Base-by-base conservation (phyloP, 2,113 vertebrate genomes). In the Atherinomorus stipes region DNA sequence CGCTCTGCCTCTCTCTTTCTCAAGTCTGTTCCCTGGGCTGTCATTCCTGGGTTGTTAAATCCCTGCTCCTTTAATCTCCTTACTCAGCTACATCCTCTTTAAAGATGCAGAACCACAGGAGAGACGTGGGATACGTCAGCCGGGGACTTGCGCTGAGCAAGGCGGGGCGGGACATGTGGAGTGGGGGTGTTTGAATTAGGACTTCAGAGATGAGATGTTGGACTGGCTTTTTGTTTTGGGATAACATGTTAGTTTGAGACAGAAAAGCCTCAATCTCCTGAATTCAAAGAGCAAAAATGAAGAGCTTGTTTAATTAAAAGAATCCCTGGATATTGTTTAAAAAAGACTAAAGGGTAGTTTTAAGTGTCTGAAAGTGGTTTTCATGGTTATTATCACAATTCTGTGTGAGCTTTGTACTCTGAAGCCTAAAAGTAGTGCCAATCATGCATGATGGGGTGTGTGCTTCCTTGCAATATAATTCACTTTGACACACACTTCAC, bases 81-180 rank as follows among this genome's bases (percentile, higher is more conserved):
- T 90, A 91, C 84, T 91, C 89, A 89, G 85, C 92, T 94, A 88
- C 91, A 95, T 92, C 88, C 92, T 95, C 91, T 95, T 96, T 95
- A 94, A 95, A 95, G 93, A 96, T 90, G 91, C 93, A 95, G 88
- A 82, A 84, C 74, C 83, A 68, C 69, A 75, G 73, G 87, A 85
- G 84, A 83, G 84, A 81, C 62, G 83, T 50, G 67, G 67, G 67
- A 60, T 64, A 80, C 62, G 84, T 87, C 77, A 84, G 74, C 69
- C 22, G 7, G 70, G 69, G 68, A 75, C 65, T 63, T 79, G 57
- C 52, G 64, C 73, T 56, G 66, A 67, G 73, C 63, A 18, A 72
- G 80, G 78, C 57, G 60, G 75, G 61, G 76, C 66, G 34, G 52
- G 64, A 61, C 62, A 9, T 10, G 80, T n/a, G 62, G 44, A 54